phyloP scores from a whole-genome alignment of 2,797 vertebrate genomes.

The Mareca strepera region DNA sequence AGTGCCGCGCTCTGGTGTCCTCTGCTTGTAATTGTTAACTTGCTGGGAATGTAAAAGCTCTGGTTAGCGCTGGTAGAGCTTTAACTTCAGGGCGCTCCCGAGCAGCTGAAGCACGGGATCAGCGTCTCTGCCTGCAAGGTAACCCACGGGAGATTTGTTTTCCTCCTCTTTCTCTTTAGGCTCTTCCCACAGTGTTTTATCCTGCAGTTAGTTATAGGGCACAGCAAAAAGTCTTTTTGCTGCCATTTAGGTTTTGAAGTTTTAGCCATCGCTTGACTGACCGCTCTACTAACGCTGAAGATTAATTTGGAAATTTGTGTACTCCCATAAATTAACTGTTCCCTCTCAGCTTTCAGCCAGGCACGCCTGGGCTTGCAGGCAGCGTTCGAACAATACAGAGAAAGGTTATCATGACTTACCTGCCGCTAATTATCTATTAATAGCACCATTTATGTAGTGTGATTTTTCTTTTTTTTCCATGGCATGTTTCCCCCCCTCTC shows the following conservation, averaged over 20 bases:
- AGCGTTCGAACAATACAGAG: constrained; percentile 56
- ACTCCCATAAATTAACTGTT: constrained; percentile 38
- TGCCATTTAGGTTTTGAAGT: neutral
- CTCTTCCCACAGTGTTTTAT: neutral
- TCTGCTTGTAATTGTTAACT: constrained; percentile 75
- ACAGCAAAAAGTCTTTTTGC: neutral
- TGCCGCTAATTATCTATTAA: constrained; percentile 49
- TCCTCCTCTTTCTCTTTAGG: accelerated
- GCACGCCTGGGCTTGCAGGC: constrained; percentile 66
- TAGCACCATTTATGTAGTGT: neutral
- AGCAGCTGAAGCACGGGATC: neutral
- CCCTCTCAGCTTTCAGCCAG: constrained; percentile 51
- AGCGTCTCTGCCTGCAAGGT: neutral
- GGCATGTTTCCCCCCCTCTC: neutral
- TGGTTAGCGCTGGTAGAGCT: constrained; percentile 55
- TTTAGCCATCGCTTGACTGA: neutral
- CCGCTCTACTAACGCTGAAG: neutral
- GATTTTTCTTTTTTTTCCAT: neutral
- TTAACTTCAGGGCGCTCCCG: constrained; percentile 31
- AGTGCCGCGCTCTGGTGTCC: neutral
- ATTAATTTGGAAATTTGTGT: constrained; percentile 17
- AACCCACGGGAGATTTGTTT: neutral
- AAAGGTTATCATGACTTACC: constrained; percentile 59
- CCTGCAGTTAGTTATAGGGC: neutral
- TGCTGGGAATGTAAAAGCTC: constrained; percentile 70